Percentiles rank a stretch among this genome's conserved stretches.
Evolutionary conservation across 2,888 invertebrate genomes (phyloP).

Genomic region (Halictus ligatus): DNA sequence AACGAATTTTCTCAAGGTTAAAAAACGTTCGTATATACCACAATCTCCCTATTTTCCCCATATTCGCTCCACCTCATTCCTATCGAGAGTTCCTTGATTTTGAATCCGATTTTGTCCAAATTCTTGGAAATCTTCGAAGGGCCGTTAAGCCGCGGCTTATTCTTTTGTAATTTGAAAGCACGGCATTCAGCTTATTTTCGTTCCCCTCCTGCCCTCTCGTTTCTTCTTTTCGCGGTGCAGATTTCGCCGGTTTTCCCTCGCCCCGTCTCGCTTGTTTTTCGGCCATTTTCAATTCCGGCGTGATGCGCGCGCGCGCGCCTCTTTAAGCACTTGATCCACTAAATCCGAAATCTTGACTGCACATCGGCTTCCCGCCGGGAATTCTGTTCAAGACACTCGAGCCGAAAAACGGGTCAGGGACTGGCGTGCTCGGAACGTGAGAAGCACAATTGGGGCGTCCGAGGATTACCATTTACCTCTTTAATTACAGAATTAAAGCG

Average conservation of each 20-base stretch:
- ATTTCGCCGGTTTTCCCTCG: background rate
- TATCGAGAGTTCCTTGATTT: no score
- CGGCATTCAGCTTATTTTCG: background rate
- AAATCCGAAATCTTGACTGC: slow-evolving; percentile 54
- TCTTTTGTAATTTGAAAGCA: slow-evolving; percentile 5
- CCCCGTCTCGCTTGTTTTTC: background rate
- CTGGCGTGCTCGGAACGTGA: slow-evolving; percentile 53
- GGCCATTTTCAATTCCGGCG: slow-evolving; percentile 5
- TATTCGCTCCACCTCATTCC: no score
- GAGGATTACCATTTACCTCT: slow-evolving; percentile 63
- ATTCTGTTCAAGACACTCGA: slow-evolving; percentile 54
- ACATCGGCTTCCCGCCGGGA: slow-evolving; percentile 38
- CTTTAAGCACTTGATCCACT: slow-evolving; percentile 59
- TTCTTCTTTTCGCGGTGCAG: background rate
- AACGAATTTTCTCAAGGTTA: no score
- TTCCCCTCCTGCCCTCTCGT: background rate
- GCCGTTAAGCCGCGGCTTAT: background rate
- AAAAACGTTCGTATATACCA: no score
- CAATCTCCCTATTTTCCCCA: no score
- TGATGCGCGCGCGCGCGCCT: slow-evolving; percentile 26
- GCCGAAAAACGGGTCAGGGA: slow-evolving; percentile 56
- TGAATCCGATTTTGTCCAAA: no score
- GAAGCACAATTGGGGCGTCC: slow-evolving; percentile 59
- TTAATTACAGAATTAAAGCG: slow-evolving; percentile 62
- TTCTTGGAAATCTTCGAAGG: background rate